Evolutionary conservation across 2,888 invertebrate species (phyloP).

Genomic region (Agonopterix alstromeriana): DNA sequence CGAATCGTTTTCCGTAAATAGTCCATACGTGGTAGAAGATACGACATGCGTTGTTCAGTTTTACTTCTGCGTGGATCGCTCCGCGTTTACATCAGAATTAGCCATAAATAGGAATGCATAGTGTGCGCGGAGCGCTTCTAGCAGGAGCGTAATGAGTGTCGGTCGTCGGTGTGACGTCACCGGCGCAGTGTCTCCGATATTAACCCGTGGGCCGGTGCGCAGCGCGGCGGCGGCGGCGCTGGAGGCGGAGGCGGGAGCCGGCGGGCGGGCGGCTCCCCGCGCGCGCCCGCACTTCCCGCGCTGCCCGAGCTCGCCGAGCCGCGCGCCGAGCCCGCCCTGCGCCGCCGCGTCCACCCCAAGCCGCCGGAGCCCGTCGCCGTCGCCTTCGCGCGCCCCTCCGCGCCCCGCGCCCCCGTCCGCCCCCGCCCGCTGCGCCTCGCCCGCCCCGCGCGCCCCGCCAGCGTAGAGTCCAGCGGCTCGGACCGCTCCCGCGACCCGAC

Average conservation of each 20-base stretch:
- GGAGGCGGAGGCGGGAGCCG: conserved; percentile 14
- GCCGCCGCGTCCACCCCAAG: conserved; percentile 11
- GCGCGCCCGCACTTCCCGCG: conserved; percentile 10
- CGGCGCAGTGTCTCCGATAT: neutral
- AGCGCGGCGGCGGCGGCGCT: neutral
- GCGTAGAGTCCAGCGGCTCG: conserved; percentile 4
- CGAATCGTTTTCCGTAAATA: too few relatives aligned
- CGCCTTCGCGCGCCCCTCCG: conserved; percentile 7
- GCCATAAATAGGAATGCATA: too few relatives aligned
- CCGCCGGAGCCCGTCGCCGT: conserved; percentile 12
- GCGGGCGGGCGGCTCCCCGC: conserved; percentile 9
- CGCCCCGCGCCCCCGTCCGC: conserved; percentile 1
- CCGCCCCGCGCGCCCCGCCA: conserved; percentile 7
- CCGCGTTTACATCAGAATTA: too few relatives aligned
- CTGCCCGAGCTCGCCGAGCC: conserved; percentile 10
- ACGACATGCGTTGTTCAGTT: too few relatives aligned
- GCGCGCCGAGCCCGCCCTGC: conserved; percentile 11
- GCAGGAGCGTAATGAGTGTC: too few relatives aligned
- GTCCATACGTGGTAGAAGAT: too few relatives aligned
- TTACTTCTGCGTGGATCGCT: too few relatives aligned
- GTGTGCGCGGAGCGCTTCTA: too few relatives aligned
- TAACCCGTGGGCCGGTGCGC: neutral
- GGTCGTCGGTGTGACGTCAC: neutral
- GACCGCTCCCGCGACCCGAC: conserved; percentile 3
- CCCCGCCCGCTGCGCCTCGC: conserved; percentile 17